These are phyloP conservation scores for Oncorhynchus keta DNA, from an alignment of 2,113 vertebrate genomes.

Conservation along the genomic window DNA sequence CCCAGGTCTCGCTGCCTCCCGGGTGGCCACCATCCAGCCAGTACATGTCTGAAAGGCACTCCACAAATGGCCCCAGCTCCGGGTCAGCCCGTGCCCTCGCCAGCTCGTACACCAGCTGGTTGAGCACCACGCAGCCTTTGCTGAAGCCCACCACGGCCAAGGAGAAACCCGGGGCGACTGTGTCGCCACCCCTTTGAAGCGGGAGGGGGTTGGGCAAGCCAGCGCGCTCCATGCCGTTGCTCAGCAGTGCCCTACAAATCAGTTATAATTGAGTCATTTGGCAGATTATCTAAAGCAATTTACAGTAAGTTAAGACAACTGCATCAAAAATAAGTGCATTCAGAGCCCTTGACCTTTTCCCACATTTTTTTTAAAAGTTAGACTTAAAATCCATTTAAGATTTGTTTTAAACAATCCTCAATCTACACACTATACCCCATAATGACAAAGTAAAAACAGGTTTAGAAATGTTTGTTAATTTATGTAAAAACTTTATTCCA, in stretches of 20 bases:
- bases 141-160: constrained; percentile 94
- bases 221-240: constrained; percentile 83
- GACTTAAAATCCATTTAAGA: too few species aligned
- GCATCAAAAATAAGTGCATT: too few species aligned
- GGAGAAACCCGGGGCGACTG: constrained; percentile 57
- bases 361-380: too few species aligned
- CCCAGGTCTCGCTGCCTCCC: constrained; percentile 93
- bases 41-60: constrained; percentile 83
- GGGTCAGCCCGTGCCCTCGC: constrained; percentile 82
- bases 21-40: constrained; percentile 98
- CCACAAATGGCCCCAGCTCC: constrained; percentile 76
- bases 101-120: constrained; percentile 92
- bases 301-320: too few species aligned
- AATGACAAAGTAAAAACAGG: too few species aligned
- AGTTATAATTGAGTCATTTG: not conserved
- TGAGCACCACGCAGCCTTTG: constrained; percentile 97
- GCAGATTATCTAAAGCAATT: too few species aligned
- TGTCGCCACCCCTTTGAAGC: constrained; percentile 53
- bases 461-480: too few species aligned
- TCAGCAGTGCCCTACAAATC: constrained; percentile 75
- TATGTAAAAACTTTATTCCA: too few species aligned
- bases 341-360: too few species aligned
- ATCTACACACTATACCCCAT: too few species aligned
- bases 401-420: too few species aligned
- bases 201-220: constrained; percentile 70